These are phyloP conservation scores for Stenopsyche tienmushanensis DNA, from an alignment of 1,140 invertebrate species.

Conservation along the genomic window DNA sequence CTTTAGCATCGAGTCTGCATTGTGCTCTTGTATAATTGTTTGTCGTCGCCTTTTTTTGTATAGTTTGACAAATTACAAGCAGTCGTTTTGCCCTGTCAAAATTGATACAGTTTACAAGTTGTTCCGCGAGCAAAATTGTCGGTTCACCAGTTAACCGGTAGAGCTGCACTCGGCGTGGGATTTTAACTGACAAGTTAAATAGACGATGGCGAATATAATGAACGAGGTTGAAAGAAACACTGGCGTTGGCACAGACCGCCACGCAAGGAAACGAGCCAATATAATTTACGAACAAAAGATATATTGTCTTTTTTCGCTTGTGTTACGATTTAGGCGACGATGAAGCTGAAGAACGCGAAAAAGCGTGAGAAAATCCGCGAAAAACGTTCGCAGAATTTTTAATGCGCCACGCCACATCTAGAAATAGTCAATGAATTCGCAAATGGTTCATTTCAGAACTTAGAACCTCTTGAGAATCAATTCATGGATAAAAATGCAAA, in stretches of 20 bases:
- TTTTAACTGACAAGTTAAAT: constrained; percentile 14
- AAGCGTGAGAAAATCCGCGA: no score
- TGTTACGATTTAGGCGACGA: no score
- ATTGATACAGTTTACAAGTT: constrained; percentile 26
- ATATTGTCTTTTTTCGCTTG: no score
- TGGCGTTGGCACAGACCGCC: background rate
- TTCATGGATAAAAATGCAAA: no score
- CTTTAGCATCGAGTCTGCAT: background rate
- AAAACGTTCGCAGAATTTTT: no score
- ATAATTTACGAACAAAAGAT: no score
- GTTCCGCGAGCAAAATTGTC: constrained; percentile 14
- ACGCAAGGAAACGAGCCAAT: no score
- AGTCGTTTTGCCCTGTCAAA: constrained; percentile 17
- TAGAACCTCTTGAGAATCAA: no score
- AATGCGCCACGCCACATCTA: no score
- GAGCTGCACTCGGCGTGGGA: constrained; percentile 11
- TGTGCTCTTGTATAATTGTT: background rate
- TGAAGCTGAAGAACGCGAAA: no score
- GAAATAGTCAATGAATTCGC: no score
- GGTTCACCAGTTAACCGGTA: background rate
- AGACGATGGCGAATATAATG: constrained; percentile 19
- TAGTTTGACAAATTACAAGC: constrained; percentile 18
- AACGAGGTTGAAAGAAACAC: background rate
- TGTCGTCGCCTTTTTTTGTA: background rate
- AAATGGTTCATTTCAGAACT: no score